Evolutionary conservation across 2,888 invertebrate genomes (phyloP).

Genomic region (Muscina levida): DNA sequence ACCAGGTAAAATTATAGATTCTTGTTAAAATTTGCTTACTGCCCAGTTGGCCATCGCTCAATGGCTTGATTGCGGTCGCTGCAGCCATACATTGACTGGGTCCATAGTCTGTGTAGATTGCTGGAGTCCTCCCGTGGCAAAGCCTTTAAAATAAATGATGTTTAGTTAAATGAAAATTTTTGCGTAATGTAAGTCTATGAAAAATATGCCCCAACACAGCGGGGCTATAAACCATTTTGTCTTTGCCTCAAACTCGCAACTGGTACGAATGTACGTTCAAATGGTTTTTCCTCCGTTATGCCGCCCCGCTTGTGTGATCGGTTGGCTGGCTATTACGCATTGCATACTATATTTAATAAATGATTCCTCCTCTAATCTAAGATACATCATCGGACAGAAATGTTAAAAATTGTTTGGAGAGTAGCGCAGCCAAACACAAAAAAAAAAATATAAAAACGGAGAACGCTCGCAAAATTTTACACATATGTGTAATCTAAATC

Average conservation of each 20-base stretch:
- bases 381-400: constrained; percentile 56
- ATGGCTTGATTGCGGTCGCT: neutral
- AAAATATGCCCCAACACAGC: constrained; percentile 60
- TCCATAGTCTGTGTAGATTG: constrained; percentile 44
- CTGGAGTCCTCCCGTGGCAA: constrained; percentile 20
- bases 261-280: too few species aligned
- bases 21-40: constrained; percentile 63
- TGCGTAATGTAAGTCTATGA: constrained; percentile 51
- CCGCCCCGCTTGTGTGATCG: neutral
- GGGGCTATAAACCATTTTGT: constrained; percentile 60
- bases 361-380: constrained; percentile 63
- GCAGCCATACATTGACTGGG: constrained; percentile 24
- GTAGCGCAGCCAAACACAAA: neutral
- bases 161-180: constrained; percentile 59
- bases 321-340: neutral
- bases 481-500: constrained; percentile 66
- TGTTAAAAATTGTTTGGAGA: constrained; percentile 53
- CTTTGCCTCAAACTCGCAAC: neutral
- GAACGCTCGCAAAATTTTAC: constrained; percentile 48
- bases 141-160: constrained; percentile 49
- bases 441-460: constrained; percentile 16
- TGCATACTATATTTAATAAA: constrained; percentile 55
- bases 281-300: constrained; percentile 10
- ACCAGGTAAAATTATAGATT: constrained; percentile 61
- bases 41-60: constrained; percentile 15